Evolutionary conservation across 2,888 invertebrate species (phyloP), one percentile per base, ranked within the genome.

Genomic region (Laothoe populi): DNA sequence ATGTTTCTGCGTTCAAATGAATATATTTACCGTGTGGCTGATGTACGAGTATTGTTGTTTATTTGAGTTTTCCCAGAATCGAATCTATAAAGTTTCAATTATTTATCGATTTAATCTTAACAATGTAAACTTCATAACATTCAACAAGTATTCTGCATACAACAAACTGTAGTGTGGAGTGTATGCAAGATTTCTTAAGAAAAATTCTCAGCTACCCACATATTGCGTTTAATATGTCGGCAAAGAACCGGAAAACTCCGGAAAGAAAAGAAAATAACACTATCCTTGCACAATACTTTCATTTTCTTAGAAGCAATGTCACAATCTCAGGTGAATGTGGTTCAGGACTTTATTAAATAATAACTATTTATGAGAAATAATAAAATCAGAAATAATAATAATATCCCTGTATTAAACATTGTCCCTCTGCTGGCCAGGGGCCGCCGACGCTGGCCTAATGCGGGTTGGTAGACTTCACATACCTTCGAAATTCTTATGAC

Each of bases 291-390:
- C 1, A 53, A 53, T 35, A 53, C 53, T 53, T 53, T 53, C 35
- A 53, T 53, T 53, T 35, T 53, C 35, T 53, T 53, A 35, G 35
- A 53, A 49, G 53, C 10, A 53, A 53, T 53, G 19, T 35, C 53
- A 35, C 53, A 53, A 53, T 53, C 35, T 19, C 31, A 53, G 19
- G 53, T 35, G 53, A 19, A 53, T 35, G 19, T 53, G 35, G 35
- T 19, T 19, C 10, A 5, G 8, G 19, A 35, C 53, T 53, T 53
- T 53, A 53, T 53, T 31, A 35, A 31, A 53, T 19, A 31, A 4
- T 3, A 53, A 35, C 31, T 35, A 19, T 53, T 31, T 19, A 26
- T 5, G 26, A 26, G 26, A 26, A n/a, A n/a, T n/a, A n/a, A n/a
- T n/a, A n/a, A n/a, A n/a, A n/a, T n/a, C n/a, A n/a, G n/a, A n/a